These are phyloP conservation scores for Lerema accius DNA, from an alignment of 1,140 invertebrate genomes.

Conservation along the genomic window DNA sequence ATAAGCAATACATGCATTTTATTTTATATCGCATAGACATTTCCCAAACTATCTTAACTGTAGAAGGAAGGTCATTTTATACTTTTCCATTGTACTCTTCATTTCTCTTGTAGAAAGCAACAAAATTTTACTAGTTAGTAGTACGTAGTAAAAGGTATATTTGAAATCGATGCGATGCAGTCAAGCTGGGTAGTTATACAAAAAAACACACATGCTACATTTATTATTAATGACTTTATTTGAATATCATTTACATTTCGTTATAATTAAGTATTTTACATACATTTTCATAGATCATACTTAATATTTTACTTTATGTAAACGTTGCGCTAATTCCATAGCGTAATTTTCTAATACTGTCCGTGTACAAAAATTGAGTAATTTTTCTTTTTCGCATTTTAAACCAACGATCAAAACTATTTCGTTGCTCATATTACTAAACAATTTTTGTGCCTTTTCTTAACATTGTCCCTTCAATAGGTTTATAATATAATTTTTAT, in stretches of 20 bases:
- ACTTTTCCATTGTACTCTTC: no score
- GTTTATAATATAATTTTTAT: background rate
- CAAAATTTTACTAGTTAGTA: no score
- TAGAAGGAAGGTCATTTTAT: no score
- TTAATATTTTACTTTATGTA: conserved; percentile 32
- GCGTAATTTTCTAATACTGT: conserved; percentile 34
- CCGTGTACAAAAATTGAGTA: conserved; percentile 14
- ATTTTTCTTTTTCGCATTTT: conserved; percentile 4
- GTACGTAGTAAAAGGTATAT: no score
- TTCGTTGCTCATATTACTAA: conserved; percentile 17
- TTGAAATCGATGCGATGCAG: no score
- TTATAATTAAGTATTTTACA: conserved; percentile 62
- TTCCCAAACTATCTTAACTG: no score
- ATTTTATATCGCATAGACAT: conserved; percentile 26
- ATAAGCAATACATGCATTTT: conserved; percentile 31
- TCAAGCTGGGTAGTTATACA: background rate
- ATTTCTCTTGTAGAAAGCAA: no score
- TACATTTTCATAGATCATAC: conserved; percentile 43
- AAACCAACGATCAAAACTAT: conserved; percentile 11
- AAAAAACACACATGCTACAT: conserved; percentile 48
- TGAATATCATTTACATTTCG: conserved; percentile 67
- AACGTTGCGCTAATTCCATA: conserved; percentile 30
- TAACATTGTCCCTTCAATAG: background rate
- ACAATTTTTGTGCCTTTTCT: conserved; percentile 1
- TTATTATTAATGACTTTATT: conserved; percentile 70